Evolutionary conservation across 2,888 invertebrate genomes (phyloP).

Genomic region (Papilio gigon): DNA sequence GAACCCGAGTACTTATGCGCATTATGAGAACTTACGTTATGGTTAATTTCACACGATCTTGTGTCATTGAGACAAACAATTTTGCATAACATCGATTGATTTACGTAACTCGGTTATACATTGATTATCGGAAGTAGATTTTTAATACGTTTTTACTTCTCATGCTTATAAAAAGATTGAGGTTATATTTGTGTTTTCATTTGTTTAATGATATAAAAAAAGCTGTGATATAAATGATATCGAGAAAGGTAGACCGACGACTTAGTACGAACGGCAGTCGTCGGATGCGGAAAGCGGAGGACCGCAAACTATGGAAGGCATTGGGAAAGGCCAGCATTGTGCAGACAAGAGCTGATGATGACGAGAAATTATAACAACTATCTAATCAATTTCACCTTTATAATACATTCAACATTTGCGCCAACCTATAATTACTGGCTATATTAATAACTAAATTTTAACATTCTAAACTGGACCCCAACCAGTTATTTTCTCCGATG

Average conservation of each 20-base stretch:
- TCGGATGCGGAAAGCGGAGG: no score
- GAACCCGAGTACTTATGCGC: neutral
- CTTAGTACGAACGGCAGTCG: no score
- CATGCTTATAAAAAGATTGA: neutral
- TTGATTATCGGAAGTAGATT: conserved; percentile 41
- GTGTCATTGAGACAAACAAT: conserved; percentile 40
- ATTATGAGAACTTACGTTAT: conserved; percentile 32
- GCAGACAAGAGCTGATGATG: no score
- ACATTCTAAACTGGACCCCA: conserved; percentile 1
- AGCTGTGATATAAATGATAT: no score
- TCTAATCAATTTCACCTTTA: no score
- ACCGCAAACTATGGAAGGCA: no score
- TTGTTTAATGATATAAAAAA: no score
- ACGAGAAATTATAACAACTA: no score
- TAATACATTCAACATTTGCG: neutral
- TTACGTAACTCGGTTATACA: conserved; percentile 41
- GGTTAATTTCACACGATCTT: conserved; percentile 47
- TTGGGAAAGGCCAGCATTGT: no score
- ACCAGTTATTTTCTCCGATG: conserved; percentile 17
- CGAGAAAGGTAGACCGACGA: no score
- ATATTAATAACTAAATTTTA: neutral
- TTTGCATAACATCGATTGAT: conserved; percentile 41
- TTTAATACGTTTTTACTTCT: conserved; percentile 13
- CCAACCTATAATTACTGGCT: neutral
- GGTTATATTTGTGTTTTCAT: neutral